Percentiles rank a stretch among this genome's conserved stretches.
Evolutionary conservation across 2,113 vertebrate genomes (phyloP).

Genomic region (Vulpes vulpes): DNA sequence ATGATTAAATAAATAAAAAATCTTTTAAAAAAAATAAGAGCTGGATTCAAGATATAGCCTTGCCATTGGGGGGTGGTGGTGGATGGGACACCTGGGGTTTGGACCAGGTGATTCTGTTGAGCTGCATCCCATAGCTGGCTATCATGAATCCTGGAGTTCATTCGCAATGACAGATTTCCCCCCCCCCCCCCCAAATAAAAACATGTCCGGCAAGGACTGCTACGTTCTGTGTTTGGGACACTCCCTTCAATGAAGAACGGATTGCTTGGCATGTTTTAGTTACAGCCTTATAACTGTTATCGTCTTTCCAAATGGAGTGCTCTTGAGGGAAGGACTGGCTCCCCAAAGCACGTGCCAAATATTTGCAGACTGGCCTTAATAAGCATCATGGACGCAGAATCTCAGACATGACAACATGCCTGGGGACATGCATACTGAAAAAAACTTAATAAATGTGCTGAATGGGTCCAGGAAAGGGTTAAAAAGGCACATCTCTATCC

Average conservation of each 20-base stretch:
- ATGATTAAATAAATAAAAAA: too few relatives aligned
- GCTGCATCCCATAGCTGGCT: not conserved
- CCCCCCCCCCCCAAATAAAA: not conserved
- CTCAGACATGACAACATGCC: not conserved
- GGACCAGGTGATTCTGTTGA: not conserved
- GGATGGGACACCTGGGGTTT: not conserved
- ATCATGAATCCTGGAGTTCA: not conserved
- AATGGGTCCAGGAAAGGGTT: not conserved
- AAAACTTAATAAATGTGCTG: fast-evolving
- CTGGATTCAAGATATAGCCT: not conserved
- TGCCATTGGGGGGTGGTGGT: fast-evolving
- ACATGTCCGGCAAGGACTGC: not conserved
- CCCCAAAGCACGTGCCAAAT: fast-evolving
- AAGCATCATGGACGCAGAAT: fast-evolving
- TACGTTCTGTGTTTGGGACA: not conserved
- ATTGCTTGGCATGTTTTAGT: not conserved
- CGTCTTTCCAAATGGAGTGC: not conserved
- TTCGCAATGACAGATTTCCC: not conserved
- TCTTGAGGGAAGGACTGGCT: not conserved
- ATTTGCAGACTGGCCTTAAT: not conserved
- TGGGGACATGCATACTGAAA: not conserved
- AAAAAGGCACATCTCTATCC: not conserved
- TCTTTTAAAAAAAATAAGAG: not conserved
- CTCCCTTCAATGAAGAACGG: not conserved
- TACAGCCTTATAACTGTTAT: not conserved